A percentile compares a stretch with the other conserved stretches of the same genome.
These are phyloP conservation scores for Sinosuthora webbiana DNA, from an alignment of 2,113 vertebrate species.

Conservation along the genomic window DNA sequence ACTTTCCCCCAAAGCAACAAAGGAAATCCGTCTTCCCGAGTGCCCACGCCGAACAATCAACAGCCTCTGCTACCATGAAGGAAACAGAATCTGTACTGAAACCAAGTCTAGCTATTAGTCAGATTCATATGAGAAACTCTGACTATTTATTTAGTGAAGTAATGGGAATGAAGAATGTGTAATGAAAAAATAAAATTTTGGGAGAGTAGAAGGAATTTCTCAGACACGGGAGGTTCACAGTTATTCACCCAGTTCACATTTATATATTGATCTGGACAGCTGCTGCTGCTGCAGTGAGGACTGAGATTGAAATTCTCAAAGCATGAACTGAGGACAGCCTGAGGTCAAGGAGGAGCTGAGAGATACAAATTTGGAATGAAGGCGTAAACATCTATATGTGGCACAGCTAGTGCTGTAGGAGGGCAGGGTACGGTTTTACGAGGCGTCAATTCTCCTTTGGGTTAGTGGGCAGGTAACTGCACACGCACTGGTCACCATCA, in stretches of 20 bases:
- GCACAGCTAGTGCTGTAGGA: background rate
- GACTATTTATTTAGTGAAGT: background rate
- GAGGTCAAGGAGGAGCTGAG: background rate
- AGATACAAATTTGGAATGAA: background rate
- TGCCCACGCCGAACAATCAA: background rate
- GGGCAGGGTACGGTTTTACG: background rate
- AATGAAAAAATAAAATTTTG: background rate
- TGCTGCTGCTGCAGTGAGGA: background rate
- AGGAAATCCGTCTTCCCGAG: background rate
- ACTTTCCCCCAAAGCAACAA: background rate
- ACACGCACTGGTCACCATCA: rapidly evolving
- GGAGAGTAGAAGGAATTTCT: background rate
- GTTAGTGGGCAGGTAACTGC: background rate
- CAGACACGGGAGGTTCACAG: background rate
- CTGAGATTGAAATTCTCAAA: background rate
- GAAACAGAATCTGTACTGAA: background rate
- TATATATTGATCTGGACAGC: background rate
- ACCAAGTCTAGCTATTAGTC: background rate
- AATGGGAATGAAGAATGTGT: background rate
- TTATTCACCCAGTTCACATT: background rate
- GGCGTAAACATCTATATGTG: background rate
- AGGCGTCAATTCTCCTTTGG: background rate
- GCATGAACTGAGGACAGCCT: background rate
- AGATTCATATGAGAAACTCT: background rate
- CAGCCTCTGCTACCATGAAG: background rate